These are phyloP conservation scores for Synanthedon formicaeformis DNA, from an alignment of 2,888 invertebrate species.

Conservation along the genomic window DNA sequence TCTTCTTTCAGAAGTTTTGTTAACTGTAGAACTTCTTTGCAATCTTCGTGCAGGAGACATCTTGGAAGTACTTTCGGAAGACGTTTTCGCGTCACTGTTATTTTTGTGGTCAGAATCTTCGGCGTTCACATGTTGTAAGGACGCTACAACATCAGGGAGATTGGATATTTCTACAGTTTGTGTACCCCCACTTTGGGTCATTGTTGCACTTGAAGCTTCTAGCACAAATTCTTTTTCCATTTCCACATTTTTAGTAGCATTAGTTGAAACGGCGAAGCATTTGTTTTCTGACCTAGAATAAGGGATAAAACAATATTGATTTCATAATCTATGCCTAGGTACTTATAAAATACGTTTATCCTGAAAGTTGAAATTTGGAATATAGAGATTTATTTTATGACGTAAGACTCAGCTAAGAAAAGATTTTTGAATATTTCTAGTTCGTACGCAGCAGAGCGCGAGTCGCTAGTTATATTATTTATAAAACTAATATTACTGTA, in stretches of 20 bases:
- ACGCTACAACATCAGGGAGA: constrained; percentile 39
- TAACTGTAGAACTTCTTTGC: constrained; percentile 54
- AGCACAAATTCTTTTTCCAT: constrained; percentile 39
- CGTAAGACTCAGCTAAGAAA: too few species aligned
- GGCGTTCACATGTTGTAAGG: constrained; percentile 34
- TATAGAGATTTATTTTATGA: too few species aligned
- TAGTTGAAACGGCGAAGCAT: constrained; percentile 51
- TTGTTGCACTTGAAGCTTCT: constrained; percentile 23
- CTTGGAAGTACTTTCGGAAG: constrained; percentile 21
- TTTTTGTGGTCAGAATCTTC: constrained; percentile 44
- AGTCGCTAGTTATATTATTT: too few species aligned
- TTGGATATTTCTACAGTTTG: constrained; percentile 33
- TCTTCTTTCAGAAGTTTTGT: constrained; percentile 57
- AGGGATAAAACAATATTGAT: neutral
- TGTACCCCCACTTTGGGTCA: constrained; percentile 22
- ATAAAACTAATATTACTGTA: too few species aligned
- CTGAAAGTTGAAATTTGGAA: too few species aligned
- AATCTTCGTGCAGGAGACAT: constrained; percentile 35
- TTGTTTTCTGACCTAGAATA: constrained; percentile 76
- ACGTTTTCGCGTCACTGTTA: constrained; percentile 31
- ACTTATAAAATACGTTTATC: too few species aligned
- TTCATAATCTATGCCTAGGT: neutral
- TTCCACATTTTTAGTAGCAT: constrained; percentile 36
- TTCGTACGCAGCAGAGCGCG: too few species aligned
- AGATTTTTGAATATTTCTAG: too few species aligned